Evolutionary conservation across 2,797 vertebrate species (phyloP), one percentile per base, ranked within the genome.

Genomic region (Gastrophryne carolinensis): DNA sequence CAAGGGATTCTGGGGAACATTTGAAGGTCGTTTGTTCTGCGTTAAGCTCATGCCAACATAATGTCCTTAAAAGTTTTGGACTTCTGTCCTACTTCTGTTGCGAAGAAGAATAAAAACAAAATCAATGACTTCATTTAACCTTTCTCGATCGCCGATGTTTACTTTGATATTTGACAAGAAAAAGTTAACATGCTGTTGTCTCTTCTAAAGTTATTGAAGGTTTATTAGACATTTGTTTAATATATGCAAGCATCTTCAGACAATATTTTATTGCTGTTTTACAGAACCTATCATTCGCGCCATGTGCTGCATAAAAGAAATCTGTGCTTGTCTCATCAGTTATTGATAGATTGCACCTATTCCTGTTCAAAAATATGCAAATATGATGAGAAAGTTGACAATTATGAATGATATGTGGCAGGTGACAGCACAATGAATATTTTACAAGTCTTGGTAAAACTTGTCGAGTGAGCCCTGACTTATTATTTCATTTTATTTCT

Each of bases 371-470:
- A 52, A 60, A 52, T 24, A 50, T 75, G 73, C 58, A 68, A 68
- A 61, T 75, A 52, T 24, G 23, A 61, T 15, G 3, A 67, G 63
- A 17, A 24, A 50, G 53, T 61, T 67, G 41, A 52, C 72, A 75
- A 75, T 75, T 75, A 60, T 5, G 44, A 4, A 68, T 61, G 64
- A 54, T 12, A 21, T 9, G 44, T 35, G 34, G 49, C 44, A 56
- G 27, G 73, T 62, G 65, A 69, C 73, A 76, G 57, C 37, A 6
- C 23, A 41, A 76, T 69, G 64, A 76, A 76, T 76, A 62, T 76
- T 69, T 53, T 67, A 76, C 30, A 60, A 60, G 64, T 19, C 73
- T 75, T 76, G 73, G 62, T 76, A n/a, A 29, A 69, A 62, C 47
- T 47, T 53, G 56, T 62, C 11, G 32, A 37, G 61, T 5, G 21